Evolutionary conservation across 2,888 invertebrate species (phyloP), one percentile per base, ranked within the genome.

Genomic region (Toxonevra muliebris): DNA sequence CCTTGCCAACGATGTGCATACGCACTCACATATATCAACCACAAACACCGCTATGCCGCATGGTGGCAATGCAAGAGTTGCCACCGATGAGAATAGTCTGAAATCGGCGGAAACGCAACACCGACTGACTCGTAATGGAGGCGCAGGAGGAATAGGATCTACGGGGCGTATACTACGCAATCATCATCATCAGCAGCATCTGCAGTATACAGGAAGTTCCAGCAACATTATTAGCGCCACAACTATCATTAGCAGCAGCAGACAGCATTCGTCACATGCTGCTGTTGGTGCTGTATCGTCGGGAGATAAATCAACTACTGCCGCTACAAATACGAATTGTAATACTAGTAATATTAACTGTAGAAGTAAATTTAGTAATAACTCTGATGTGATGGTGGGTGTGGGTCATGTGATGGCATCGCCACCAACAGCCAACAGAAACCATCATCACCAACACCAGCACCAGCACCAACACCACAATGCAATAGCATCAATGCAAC

Each of bases 51-150:
- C 5, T 13, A 48, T 48, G n/a, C n/a, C 48, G 15, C 15, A 48
- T 11, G 15, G 15, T n/a, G 48, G 48, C 11, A 8, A 8, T 48
- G 48, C 48, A 15, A 48, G 48, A 48, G 48, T 15, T n/a, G 8
- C 15, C 13, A 9, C 65, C 66, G 73, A 75, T 64, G 78, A 76
- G 66, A 76, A 77, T 55, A 69, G 72, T 64, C 59, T 73, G 42
- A 75, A 73, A 50, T 52, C 57, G 68, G 66, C 65, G 42, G 73
- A 70, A 63, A 65, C 42, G 63, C 74, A 73, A 64, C 76, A 77
- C 64, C 80, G 80, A 42, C 69, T 79, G 58, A 80, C 80, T 41
- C 79, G 82, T n/a, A 76, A 80, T 59, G 78, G 79, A 45, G 19
- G 59, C 55, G 48, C 55, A 11, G 12, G 50, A 13, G 50, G 15